These are phyloP conservation scores for Drosophila elegans DNA, from an alignment of 1,140 invertebrate species.

Conservation along the genomic window DNA sequence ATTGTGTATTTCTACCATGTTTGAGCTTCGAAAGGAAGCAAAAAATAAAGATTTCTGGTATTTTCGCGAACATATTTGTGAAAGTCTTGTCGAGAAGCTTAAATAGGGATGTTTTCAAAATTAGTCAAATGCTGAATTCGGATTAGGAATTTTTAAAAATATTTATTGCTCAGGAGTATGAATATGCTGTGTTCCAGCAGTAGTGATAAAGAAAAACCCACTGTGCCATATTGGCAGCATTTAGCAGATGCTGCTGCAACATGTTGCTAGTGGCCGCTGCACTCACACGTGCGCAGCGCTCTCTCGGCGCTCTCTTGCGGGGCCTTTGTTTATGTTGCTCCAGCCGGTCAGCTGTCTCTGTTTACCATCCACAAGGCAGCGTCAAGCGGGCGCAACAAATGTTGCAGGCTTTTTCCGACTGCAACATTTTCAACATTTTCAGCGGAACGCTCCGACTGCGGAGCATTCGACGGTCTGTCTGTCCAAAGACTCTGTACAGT, in stretches of 20 bases:
- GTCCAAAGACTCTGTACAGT: too few relatives aligned
- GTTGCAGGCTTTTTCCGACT: constrained; percentile 16
- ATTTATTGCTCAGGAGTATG: too few relatives aligned
- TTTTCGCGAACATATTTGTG: too few relatives aligned
- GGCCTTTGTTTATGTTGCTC: constrained; percentile 47
- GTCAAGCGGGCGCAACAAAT: constrained; percentile 43
- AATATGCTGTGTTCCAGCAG: too few relatives aligned
- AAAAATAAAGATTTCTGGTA: too few relatives aligned
- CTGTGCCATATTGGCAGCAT: neutral
- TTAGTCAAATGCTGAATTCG: too few relatives aligned
- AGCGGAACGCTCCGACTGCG: neutral
- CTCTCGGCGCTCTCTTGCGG: constrained; percentile 1
- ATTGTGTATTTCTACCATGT: too few relatives aligned
- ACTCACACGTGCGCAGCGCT: constrained; percentile 37
- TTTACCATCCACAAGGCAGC: constrained; percentile 49
- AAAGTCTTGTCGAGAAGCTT: too few relatives aligned
- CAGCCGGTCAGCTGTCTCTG: constrained; percentile 46
- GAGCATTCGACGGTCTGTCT: constrained; percentile 5
- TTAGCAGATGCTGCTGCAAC: constrained; percentile 3
- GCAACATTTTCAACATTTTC: constrained; percentile 5
- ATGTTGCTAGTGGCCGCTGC: constrained; percentile 25
- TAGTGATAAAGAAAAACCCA: too few relatives aligned
- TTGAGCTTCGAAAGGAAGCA: too few relatives aligned
- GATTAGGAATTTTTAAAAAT: too few relatives aligned
- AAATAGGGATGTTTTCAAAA: too few relatives aligned